These are phyloP conservation scores for Tetragonula clypearis DNA, from an alignment of 1,140 invertebrate species.

Conservation along the genomic window DNA sequence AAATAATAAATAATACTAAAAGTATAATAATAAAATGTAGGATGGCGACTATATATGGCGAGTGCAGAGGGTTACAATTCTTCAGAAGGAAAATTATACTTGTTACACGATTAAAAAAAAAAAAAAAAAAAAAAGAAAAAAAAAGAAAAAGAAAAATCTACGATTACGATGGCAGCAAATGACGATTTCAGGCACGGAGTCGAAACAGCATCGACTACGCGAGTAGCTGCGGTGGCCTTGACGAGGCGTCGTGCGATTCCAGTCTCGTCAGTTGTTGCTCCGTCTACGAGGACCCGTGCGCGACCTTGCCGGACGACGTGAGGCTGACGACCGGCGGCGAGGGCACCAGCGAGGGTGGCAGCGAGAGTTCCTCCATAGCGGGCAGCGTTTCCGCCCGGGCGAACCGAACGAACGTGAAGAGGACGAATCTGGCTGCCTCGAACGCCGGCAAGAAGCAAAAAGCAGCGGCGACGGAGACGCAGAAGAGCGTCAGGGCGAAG, in stretches of 20 bases:
- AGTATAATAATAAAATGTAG: no score
- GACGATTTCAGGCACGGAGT: conserved; percentile 78
- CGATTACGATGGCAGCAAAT: no score
- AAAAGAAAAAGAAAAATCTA: no score
- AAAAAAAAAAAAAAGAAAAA: no score
- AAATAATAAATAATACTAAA: no score
- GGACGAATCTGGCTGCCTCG: conserved; percentile 34
- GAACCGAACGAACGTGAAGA: conserved; percentile 63
- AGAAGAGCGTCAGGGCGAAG: conserved; percentile 60
- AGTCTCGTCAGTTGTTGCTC: conserved; percentile 89
- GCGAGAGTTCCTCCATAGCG: conserved; percentile 88
- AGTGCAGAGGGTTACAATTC: no score
- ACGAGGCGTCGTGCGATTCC: conserved; percentile 86
- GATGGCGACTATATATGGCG: no score
- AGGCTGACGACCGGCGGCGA: conserved; percentile 80
- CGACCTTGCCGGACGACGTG: conserved; percentile 81
- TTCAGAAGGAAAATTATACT: no score
- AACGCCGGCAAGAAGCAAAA: conserved; percentile 75
- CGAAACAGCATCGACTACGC: conserved; percentile 84
- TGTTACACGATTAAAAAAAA: no score
- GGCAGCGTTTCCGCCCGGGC: conserved; percentile 77
- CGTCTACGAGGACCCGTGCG: conserved; percentile 85
- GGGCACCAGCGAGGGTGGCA: conserved; percentile 86
- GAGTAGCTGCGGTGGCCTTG: conserved; percentile 84
- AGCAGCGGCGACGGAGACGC: conserved; percentile 45